phyloP scores from a whole-genome alignment of 2,113 vertebrate species.

The Tragelaphus strepsiceros region DNA sequence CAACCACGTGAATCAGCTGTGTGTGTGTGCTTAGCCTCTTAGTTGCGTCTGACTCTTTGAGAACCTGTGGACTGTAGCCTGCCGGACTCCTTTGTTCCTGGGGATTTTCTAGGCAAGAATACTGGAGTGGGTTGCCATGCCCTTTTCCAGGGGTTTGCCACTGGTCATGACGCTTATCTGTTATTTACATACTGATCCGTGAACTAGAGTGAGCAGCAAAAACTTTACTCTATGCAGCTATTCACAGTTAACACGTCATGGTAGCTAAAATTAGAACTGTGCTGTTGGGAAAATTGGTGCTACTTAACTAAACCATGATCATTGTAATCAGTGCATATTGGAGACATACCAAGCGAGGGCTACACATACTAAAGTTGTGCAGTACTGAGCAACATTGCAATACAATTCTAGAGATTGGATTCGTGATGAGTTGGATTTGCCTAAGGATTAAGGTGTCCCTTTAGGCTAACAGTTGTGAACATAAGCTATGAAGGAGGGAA shows the following conservation, averaged over 20 bases:
- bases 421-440: neutral
- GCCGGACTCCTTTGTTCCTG: neutral
- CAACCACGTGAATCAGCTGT: neutral
- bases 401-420: neutral
- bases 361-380: neutral
- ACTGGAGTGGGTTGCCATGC: neutral
- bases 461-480: neutral
- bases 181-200: neutral
- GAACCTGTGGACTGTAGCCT: neutral
- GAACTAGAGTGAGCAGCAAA: neutral
- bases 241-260: neutral
- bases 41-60: neutral
- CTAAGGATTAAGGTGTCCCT: neutral
- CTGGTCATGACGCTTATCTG: neutral
- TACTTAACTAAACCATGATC: neutral
- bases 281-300: neutral
- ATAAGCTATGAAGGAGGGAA: neutral
- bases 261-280: neutral
- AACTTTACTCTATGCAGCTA: neutral
- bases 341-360: neutral
- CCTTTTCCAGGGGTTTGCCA: neutral
- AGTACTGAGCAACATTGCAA: neutral
- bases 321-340: neutral
- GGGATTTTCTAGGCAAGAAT: neutral
- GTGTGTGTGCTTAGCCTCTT: neutral